phyloP scores from a whole-genome alignment of 2,113 vertebrate species.

The Raphicerus campestris region DNA sequence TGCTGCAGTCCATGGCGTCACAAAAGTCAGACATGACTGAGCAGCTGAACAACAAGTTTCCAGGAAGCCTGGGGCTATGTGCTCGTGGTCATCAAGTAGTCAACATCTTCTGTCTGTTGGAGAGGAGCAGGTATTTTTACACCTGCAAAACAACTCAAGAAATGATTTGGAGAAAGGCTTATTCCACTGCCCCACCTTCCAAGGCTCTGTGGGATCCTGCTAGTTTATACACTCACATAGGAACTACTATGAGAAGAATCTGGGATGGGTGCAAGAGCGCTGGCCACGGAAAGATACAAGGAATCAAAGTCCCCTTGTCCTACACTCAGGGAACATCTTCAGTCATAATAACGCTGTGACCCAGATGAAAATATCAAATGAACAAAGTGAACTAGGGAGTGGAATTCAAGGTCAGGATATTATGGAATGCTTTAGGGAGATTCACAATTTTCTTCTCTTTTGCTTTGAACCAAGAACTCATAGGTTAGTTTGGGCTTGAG shows the following conservation, averaged over 20 bases:
- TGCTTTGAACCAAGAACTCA: too few species aligned
- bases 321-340: background rate
- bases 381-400: background rate
- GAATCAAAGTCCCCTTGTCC: background rate
- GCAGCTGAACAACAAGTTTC: background rate
- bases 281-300: fast-evolving
- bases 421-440: background rate
- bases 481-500: background rate
- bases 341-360: background rate
- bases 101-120: background rate
- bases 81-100: background rate
- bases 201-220: background rate
- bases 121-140: background rate
- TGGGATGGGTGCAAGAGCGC: background rate
- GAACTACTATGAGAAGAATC: background rate
- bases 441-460: too few species aligned
- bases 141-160: background rate
- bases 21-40: background rate
- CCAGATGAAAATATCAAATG: background rate
- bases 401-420: background rate
- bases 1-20: background rate
- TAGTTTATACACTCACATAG: background rate
- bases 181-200: background rate
- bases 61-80: background rate
- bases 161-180: background rate